These are phyloP conservation scores for Datnioides undecimradiatus DNA, from an alignment of 2,113 vertebrate species.

Conservation along the genomic window DNA sequence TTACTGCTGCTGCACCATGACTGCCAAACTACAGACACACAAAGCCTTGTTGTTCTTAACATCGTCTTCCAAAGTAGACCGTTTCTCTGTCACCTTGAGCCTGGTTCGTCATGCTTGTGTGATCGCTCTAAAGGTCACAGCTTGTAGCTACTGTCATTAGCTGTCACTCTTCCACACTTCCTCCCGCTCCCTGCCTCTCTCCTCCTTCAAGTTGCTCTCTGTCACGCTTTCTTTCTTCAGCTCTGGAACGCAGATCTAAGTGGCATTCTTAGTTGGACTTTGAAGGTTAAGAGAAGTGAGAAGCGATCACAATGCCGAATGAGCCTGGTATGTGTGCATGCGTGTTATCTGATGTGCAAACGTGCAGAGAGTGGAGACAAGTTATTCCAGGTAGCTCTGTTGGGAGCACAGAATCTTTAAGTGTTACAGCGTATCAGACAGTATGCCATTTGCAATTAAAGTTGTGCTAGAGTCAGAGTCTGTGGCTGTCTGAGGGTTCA, in stretches of 20 bases:
- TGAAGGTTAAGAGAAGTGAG: constrained; percentile 79
- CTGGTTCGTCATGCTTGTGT: constrained; percentile 83
- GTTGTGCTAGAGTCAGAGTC: constrained; percentile 33
- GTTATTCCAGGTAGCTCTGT: constrained; percentile 46
- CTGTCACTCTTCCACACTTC: constrained; percentile 81
- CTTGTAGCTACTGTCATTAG: constrained; percentile 86
- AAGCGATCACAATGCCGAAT: constrained; percentile 54
- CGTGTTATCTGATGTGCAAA: constrained; percentile 40
- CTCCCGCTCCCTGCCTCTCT: constrained; percentile 59
- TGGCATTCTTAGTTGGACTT: constrained; percentile 74
- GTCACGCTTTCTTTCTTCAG: constrained; percentile 73
- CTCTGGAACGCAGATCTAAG: constrained; percentile 79
- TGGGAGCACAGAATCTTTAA: constrained; percentile 41
- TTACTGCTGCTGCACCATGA: constrained; percentile 44
- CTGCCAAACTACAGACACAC: constrained; percentile 50
- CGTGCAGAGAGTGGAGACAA: constrained; percentile 12
- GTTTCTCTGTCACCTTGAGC: constrained; percentile 81
- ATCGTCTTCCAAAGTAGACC: constrained; percentile 56
- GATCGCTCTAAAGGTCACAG: constrained; percentile 85
- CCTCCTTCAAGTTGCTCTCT: constrained; percentile 69
- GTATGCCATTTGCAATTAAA: constrained; percentile 56
- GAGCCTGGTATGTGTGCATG: constrained; percentile 10
- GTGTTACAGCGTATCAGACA: constrained; percentile 55
- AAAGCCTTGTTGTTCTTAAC: constrained; percentile 56
- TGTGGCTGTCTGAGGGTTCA: constrained; percentile 22